Conservation (phyloP, 2,888 invertebrate genomes). For the Vanessa cardui region DNA sequence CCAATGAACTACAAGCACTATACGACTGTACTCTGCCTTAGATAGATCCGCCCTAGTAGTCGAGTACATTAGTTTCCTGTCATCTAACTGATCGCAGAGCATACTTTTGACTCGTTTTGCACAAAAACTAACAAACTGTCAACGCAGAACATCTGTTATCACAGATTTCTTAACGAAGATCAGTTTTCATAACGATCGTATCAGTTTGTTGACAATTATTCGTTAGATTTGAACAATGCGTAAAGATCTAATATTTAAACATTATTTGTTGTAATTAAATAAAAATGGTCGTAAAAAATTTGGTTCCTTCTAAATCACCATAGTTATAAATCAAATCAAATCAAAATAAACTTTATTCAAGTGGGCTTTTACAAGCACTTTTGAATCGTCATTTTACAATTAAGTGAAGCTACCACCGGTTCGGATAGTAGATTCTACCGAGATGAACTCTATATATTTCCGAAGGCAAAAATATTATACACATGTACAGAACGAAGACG, state of each 20-base stretch:
- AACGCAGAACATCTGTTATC: background rate
- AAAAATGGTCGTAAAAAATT: background rate
- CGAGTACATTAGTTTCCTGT: constrained; percentile 7
- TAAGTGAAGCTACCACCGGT: too few species aligned
- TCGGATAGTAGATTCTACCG: too few species aligned
- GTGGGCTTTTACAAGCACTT: too few species aligned
- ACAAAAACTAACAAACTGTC: background rate
- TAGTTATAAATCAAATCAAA: too few species aligned
- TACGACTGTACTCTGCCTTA: background rate
- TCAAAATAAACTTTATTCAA: too few species aligned
- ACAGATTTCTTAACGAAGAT: background rate
- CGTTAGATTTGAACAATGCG: background rate
- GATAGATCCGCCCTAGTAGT: background rate
- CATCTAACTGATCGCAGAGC: background rate
- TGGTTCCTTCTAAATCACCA: too few species aligned
- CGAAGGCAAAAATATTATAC: too few species aligned
- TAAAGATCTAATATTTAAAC: background rate
- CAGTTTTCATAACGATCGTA: background rate
- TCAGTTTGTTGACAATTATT: background rate
- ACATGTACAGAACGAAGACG: background rate
- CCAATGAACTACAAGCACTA: background rate
- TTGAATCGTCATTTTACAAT: too few species aligned
- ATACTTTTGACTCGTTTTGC: constrained; percentile 7
- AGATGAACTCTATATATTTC: too few species aligned
- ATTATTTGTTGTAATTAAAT: background rate